Evolutionary conservation across 2,797 vertebrate species (phyloP).

Genomic region (Gorsachius magnificus): DNA sequence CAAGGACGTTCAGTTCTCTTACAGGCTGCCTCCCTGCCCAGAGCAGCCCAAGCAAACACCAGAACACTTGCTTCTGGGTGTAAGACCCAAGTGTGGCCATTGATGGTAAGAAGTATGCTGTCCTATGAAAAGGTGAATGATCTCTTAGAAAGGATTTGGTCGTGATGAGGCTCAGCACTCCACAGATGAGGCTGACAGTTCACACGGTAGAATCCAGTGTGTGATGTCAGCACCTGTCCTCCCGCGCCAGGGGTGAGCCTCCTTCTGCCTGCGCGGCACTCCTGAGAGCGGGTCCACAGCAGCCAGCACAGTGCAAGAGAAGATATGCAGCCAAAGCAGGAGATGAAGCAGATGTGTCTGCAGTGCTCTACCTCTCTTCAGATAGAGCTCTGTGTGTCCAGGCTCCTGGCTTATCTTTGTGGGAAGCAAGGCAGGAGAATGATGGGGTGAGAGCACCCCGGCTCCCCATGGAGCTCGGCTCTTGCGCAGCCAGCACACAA

Average conservation of each 20-base stretch:
- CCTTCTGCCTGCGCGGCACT: background rate
- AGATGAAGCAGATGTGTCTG: background rate
- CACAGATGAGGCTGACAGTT: background rate
- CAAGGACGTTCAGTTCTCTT: background rate
- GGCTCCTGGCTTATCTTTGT: background rate
- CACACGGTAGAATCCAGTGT: background rate
- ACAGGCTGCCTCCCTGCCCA: background rate
- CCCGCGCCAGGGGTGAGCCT: no score
- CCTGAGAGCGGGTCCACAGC: background rate
- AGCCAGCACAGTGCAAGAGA: background rate
- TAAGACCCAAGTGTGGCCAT: no score
- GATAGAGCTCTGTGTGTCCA: background rate
- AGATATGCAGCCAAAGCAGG: background rate
- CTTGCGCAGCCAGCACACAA: background rate
- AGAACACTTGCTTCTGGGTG: background rate
- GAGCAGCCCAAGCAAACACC: background rate
- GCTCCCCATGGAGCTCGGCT: background rate
- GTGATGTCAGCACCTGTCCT: background rate
- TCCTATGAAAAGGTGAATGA: background rate
- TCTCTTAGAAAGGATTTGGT: background rate
- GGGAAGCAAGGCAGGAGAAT: background rate
- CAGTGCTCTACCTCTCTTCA: background rate
- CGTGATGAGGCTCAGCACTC: background rate
- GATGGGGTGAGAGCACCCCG: background rate
- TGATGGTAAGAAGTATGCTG: background rate